A percentile compares a stretch with the other conserved stretches of the same genome.
Evolutionary conservation across 2,113 vertebrate species (phyloP).

Genomic region (Cichladusa arquata): DNA sequence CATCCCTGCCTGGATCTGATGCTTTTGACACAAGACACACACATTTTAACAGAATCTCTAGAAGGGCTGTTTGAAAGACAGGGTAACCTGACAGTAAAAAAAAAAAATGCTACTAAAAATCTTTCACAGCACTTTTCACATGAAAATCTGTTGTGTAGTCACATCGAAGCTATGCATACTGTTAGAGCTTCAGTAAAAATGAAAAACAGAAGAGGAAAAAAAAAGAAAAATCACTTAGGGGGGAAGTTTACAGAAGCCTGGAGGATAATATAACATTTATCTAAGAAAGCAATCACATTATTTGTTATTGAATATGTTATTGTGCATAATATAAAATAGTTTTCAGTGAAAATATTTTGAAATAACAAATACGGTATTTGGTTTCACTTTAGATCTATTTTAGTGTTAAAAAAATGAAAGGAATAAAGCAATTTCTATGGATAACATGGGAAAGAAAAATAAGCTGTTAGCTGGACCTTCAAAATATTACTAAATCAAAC

Average conservation of each 20-base stretch:
- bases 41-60: constrained; percentile 37
- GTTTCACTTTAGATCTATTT: background rate
- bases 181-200: background rate
- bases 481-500: constrained; percentile 8
- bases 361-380: background rate
- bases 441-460: background rate
- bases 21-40: constrained; percentile 10
- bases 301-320: background rate
- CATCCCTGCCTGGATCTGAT: constrained; percentile 31
- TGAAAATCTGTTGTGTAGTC: background rate
- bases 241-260: background rate
- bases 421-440: constrained; percentile 2
- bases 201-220: background rate
- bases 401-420: background rate
- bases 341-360: constrained; percentile 9
- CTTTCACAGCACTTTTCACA: background rate
- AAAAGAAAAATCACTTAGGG: background rate
- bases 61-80: constrained; percentile 10
- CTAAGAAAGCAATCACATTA: background rate
- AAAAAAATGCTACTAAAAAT: constrained; percentile 34
- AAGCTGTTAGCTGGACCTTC: background rate
- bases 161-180: background rate
- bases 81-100: constrained; percentile 18
- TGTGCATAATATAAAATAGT: background rate
- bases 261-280: constrained; percentile 11